A percentile compares a stretch with the other conserved stretches of the same genome.
phyloP scores from a whole-genome alignment of 2,797 vertebrate genomes.

The Sorex maritimensis region DNA sequence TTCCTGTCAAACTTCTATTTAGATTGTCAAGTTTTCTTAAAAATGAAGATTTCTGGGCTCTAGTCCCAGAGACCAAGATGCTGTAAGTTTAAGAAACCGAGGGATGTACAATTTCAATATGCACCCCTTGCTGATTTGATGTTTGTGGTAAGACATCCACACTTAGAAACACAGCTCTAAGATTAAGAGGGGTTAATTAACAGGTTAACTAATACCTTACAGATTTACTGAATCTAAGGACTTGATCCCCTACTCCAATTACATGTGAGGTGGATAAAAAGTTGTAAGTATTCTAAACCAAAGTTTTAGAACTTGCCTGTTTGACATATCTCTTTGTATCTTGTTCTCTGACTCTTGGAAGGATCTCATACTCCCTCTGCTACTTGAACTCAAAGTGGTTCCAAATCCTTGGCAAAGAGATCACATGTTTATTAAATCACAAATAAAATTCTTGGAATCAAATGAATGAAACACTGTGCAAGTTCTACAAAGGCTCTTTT shows the following conservation, averaged over 20 bases:
- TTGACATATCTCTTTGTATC: constrained; percentile 77
- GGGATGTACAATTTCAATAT: constrained; percentile 43
- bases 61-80: constrained; percentile 22
- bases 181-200: constrained; percentile 40
- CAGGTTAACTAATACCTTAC: constrained; percentile 30
- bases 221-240: constrained; percentile 48
- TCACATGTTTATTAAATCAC: constrained; percentile 58
- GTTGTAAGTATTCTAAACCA: constrained; percentile 56
- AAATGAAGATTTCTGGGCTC: constrained; percentile 26
- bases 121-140: background rate
- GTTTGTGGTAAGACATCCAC: constrained; percentile 35
- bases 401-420: constrained; percentile 77
- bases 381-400: constrained; percentile 80
- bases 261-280: constrained; percentile 57
- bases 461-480: constrained; percentile 54
- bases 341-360: constrained; percentile 79
- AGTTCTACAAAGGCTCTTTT: constrained; percentile 49
- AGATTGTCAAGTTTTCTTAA: constrained; percentile 57
- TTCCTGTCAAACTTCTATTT: constrained; percentile 26
- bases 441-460: constrained; percentile 81
- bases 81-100: background rate
- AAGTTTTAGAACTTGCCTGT: constrained; percentile 84
- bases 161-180: constrained; percentile 27
- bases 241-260: constrained; percentile 52
- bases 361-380: constrained; percentile 66